A percentile compares a stretch with the other conserved stretches of the same genome.
These are phyloP conservation scores for Liopterus haemorrhoidalis DNA, from an alignment of 2,888 invertebrate genomes.

Conservation along the genomic window DNA sequence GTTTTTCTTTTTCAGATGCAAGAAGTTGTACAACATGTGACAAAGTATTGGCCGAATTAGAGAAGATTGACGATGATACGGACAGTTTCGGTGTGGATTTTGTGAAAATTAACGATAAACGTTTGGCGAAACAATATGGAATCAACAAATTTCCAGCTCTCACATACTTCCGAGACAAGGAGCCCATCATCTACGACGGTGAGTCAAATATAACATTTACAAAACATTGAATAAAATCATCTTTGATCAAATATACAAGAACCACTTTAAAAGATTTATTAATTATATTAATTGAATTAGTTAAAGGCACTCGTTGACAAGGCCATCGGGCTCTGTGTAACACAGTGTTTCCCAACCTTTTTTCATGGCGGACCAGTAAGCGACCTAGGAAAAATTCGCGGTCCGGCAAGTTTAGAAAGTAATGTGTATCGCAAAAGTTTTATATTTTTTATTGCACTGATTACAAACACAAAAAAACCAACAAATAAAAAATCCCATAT, in stretches of 20 bases:
- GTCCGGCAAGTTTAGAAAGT: too few relatives aligned
- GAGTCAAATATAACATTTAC: slow-evolving; percentile 31
- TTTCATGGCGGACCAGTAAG: too few relatives aligned
- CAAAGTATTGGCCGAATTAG: slow-evolving; percentile 83
- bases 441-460: too few relatives aligned
- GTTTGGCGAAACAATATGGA: slow-evolving; percentile 93
- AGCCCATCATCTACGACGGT: slow-evolving; percentile 95
- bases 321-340: too few relatives aligned
- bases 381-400: too few relatives aligned
- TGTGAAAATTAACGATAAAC: slow-evolving; percentile 93
- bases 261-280: background rate
- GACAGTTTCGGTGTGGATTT: slow-evolving; percentile 92
- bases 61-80: slow-evolving; percentile 93
- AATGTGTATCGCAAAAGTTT: too few relatives aligned
- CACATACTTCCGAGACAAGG: slow-evolving; percentile 93
- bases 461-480: too few relatives aligned
- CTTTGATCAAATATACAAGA: background rate
- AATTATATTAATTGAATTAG: background rate
- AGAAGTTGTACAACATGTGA: slow-evolving; percentile 89
- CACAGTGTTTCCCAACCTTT: too few relatives aligned
- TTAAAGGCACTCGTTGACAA: too few relatives aligned
- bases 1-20: slow-evolving; percentile 60
- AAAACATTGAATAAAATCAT: background rate
- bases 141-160: slow-evolving; percentile 93
- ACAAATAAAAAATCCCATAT: too few relatives aligned